These are phyloP conservation scores for Idaea biselata DNA, from an alignment of 2,888 invertebrate genomes.

Conservation along the genomic window DNA sequence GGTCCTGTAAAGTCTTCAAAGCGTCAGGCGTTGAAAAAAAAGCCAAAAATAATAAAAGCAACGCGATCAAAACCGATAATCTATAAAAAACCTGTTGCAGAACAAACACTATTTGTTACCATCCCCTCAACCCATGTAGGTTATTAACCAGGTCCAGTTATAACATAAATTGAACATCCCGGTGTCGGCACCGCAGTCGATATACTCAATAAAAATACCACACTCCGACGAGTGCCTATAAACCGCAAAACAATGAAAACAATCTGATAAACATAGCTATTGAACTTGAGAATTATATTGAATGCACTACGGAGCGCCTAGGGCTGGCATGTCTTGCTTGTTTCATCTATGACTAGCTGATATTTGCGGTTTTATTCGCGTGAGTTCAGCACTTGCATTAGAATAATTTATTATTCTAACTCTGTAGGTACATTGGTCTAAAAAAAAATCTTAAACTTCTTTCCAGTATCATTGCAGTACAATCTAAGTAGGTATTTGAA, in stretches of 20 bases:
- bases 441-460: too few relatives aligned
- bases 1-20: too few relatives aligned
- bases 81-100: background rate
- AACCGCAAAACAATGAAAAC: constrained; percentile 44
- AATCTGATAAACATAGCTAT: constrained; percentile 43
- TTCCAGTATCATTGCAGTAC: too few relatives aligned
- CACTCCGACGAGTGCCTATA: constrained; percentile 27
- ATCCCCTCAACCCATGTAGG: too few relatives aligned
- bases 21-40: too few relatives aligned
- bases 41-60: too few relatives aligned
- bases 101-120: background rate
- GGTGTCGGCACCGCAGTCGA: background rate
- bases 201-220: constrained; percentile 25
- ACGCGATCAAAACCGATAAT: too few relatives aligned
- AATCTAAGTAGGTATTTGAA: too few relatives aligned
- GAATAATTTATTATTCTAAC: too few relatives aligned
- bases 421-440: too few relatives aligned
- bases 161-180: background rate
- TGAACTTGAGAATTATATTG: constrained; percentile 43
- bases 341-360: background rate
- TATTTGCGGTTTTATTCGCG: background rate
- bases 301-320: constrained; percentile 20
- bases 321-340: background rate
- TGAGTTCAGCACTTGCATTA: background rate
- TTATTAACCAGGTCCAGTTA: background rate